Evolutionary conservation across 2,888 invertebrate genomes (phyloP), one percentile per base, ranked within the genome.

Genomic region (Drosophila melanosoma): DNA sequence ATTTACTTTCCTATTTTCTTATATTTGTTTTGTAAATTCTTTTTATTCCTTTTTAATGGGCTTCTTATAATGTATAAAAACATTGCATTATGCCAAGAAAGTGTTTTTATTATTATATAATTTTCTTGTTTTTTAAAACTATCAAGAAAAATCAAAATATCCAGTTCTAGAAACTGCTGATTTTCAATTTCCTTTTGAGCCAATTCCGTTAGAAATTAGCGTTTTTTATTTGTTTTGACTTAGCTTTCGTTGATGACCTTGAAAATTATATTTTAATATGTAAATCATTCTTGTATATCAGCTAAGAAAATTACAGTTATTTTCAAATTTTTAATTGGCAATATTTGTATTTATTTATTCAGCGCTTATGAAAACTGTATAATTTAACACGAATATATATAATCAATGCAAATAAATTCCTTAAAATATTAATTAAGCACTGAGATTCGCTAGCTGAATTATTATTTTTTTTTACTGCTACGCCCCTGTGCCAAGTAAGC

Each of bases 401-500:
- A 15, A 45, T 45, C 23, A 45, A 45, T 45, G 45, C 23, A 45
- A 45, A 45, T 23, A 15, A 45, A 45, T 45, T 23, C 45, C 15
- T 8, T 23, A 23, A 45, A 15, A 45, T 23, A 23, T 45, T 15
- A 45, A 45, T 45, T 1, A 23, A 15, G 45, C 23, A 2, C 2
- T 8, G 45, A 45, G 23, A 15, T 45, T 45, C 12, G 4, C 15
- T 23, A 4, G 45, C 45, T 26, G 45, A 45, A 23, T 23, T 45
- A 23, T 45, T 20, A 20, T 42, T 1, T 7, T 23, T 45, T 23
- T 40, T 23, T 23, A 15, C 23, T 23, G 42, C 62, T 63, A 42
- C 61, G 76, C 74, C 71, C n/a, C 60, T 85, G 82, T 51, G 26
- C 40, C 59, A 63, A 52, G 23, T 35, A 4, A 69, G 48, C 57